These are phyloP conservation scores for Adrianichthys oophorus DNA, from an alignment of 2,797 vertebrate genomes.

Conservation along the genomic window DNA sequence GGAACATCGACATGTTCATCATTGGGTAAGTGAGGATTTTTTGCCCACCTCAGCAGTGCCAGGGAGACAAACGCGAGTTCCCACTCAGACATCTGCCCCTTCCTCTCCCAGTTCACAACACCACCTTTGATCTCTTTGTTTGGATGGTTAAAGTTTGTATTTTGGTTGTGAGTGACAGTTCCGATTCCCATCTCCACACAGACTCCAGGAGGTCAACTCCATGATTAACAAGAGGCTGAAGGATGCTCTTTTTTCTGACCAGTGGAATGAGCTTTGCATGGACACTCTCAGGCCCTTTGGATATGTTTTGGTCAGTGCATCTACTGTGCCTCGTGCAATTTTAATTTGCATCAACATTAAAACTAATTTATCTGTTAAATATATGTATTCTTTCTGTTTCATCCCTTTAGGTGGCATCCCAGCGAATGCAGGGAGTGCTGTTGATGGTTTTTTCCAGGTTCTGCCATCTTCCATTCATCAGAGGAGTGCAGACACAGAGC, in stretches of 20 bases:
- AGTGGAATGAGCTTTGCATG: constrained; percentile 98
- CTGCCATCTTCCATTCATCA: constrained; percentile 92
- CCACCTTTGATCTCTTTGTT: constrained; percentile 18
- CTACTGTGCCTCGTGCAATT: neutral
- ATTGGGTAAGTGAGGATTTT: constrained; percentile 87
- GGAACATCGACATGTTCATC: constrained; percentile 89
- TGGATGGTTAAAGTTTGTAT: neutral
- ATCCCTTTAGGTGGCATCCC: constrained; percentile 86
- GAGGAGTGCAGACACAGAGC: constrained; percentile 91
- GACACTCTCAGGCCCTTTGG: constrained; percentile 90
- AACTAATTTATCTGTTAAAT: neutral
- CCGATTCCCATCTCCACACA: constrained; percentile 58
- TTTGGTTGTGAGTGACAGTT: constrained; percentile 15
- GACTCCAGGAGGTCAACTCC: constrained; percentile 96
- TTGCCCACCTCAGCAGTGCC: constrained; percentile 32
- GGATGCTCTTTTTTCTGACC: constrained; percentile 94
- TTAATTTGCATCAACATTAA: neutral
- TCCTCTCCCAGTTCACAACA: constrained; percentile 20
- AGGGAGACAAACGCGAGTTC: constrained; percentile 46
- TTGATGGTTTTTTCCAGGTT: constrained; percentile 93
- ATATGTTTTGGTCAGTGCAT: constrained; percentile 89
- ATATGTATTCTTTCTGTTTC: constrained; percentile 1
- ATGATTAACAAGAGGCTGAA: constrained; percentile 98
- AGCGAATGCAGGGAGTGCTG: constrained; percentile 95
- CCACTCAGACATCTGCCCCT: constrained; percentile 60